phyloP scores from a whole-genome alignment of 2,888 invertebrate genomes.

The Danaus chrysippus region DNA sequence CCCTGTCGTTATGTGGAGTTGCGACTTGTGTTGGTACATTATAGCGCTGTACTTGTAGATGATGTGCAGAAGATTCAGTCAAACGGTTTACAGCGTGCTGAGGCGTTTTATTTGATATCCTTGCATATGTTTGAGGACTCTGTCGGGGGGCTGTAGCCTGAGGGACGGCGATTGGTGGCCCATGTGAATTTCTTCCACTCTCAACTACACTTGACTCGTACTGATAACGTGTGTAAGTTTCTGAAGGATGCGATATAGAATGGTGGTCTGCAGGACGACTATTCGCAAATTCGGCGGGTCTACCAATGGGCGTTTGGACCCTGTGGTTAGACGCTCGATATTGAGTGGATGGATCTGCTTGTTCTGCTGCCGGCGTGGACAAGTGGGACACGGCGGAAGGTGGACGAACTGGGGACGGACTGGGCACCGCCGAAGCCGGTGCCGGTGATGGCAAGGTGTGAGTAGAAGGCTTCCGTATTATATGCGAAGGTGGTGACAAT shows the following conservation, averaged over 20 bases:
- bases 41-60: conserved; percentile 60
- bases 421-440: conserved; percentile 51
- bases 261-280: conserved; percentile 67
- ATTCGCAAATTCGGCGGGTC: conserved; percentile 59
- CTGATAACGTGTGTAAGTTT: conserved; percentile 58
- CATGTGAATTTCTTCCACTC: conserved; percentile 52
- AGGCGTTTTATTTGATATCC: conserved; percentile 60
- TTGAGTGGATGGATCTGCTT: conserved; percentile 46
- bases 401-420: conserved; percentile 44
- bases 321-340: conserved; percentile 55
- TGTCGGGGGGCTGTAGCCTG: conserved; percentile 64
- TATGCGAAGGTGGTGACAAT: conserved; percentile 72
- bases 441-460: conserved; percentile 63
- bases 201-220: conserved; percentile 58
- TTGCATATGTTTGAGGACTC: conserved; percentile 65
- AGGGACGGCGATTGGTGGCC: conserved; percentile 52
- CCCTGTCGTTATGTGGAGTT: conserved; percentile 68
- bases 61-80: conserved; percentile 56
- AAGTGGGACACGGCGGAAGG: conserved; percentile 52
- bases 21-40: conserved; percentile 57
- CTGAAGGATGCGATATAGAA: conserved; percentile 61
- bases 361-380: conserved; percentile 48
- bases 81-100: conserved; percentile 58
- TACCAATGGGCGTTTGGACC: conserved; percentile 58
- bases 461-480: conserved; percentile 67